These are phyloP conservation scores for Xerus inauris DNA, from an alignment of 2,113 vertebrate species.

Conservation along the genomic window DNA sequence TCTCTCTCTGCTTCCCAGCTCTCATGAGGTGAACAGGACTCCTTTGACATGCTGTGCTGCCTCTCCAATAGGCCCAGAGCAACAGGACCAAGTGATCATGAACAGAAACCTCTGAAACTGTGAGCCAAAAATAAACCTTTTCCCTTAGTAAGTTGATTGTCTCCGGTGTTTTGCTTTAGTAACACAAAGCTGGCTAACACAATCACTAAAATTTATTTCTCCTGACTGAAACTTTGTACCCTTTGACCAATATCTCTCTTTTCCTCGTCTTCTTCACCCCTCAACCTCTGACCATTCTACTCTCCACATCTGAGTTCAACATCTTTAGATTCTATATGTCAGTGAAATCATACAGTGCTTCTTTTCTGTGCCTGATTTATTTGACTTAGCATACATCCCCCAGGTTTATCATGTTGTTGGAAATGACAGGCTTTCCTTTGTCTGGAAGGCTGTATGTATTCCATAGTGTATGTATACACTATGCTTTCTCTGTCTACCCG, in stretches of 20 bases:
- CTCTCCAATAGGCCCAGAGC: background rate
- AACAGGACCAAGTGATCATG: background rate
- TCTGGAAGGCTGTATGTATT: background rate
- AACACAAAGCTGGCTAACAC: background rate
- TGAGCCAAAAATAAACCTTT: background rate
- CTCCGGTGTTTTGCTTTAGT: background rate
- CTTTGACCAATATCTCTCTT: background rate
- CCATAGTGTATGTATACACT: background rate
- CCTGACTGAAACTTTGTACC: background rate
- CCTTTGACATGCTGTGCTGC: background rate
- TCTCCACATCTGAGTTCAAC: background rate
- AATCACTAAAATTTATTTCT: no score
- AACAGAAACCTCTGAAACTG: background rate
- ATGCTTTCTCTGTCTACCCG: background rate
- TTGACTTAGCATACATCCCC: background rate
- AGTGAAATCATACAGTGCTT: background rate
- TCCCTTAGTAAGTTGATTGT: background rate
- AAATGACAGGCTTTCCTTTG: background rate
- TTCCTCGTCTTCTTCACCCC: background rate
- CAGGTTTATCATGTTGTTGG: background rate
- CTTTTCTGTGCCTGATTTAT: background rate
- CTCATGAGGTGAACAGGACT: background rate
- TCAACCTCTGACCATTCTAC: background rate
- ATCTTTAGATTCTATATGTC: background rate
- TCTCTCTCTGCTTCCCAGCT: no score